A percentile compares a stretch with the other conserved stretches of the same genome.
Evolutionary conservation across 2,113 vertebrate genomes (phyloP).

Genomic region (Psilopsiagon aymara): DNA sequence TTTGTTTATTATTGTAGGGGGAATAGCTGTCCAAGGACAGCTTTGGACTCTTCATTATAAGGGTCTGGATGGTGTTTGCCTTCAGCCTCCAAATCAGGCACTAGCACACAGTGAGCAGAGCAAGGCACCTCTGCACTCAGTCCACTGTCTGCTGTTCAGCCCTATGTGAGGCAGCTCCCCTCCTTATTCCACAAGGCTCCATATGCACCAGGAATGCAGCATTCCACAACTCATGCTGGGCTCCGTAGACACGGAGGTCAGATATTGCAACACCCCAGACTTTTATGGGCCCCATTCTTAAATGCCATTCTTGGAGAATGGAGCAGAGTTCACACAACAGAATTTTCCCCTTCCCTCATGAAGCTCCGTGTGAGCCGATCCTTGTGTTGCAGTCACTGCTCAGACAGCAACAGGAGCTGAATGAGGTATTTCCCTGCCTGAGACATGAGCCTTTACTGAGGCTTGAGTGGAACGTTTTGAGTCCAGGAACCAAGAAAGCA

Average conservation of each 20-base stretch:
- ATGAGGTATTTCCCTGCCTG: neutral
- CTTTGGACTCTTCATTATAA: neutral
- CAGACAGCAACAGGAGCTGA: neutral
- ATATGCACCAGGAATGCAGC: neutral
- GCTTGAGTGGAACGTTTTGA: neutral
- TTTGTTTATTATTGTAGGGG: neutral
- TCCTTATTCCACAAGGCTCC: neutral
- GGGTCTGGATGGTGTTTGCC: neutral
- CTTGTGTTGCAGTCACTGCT: neutral
- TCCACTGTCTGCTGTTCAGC: neutral
- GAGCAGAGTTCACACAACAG: neutral
- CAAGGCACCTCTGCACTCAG: neutral
- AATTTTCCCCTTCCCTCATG: neutral
- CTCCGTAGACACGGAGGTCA: neutral
- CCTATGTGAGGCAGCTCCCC: neutral
- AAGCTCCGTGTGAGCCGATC: neutral
- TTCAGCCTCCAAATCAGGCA: fast-evolving
- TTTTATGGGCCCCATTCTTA: neutral
- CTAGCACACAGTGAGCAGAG: fast-evolving
- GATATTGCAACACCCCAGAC: neutral
- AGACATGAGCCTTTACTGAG: fast-evolving
- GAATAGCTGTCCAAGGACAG: neutral
- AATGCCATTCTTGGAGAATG: fast-evolving
- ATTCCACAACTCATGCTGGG: fast-evolving
- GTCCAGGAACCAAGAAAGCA: neutral